Base-by-base conservation (phyloP, 2,113 vertebrate genomes). In the Cichladusa arquata region DNA sequence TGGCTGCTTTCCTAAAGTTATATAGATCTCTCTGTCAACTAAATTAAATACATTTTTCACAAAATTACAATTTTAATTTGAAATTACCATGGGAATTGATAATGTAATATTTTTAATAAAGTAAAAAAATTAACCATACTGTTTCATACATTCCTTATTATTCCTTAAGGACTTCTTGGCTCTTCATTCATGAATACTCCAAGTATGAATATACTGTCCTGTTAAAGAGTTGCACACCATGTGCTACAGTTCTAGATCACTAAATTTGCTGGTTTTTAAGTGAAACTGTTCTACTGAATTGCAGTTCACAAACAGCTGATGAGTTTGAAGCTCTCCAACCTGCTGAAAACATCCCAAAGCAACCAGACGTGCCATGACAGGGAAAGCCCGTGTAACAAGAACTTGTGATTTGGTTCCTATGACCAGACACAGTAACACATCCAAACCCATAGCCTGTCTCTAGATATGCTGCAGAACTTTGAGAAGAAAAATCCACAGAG, bases 1-100 rank as follows among this genome's bases (percentile, higher is more conserved):
- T 96, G 93, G 64, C 90, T 91, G 64, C 73, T 62, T 82, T 92
- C 88, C 93, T 92, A 6, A 80, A 86, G 42, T 82, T 93, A 95
- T 42, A 60, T 23, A 92, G 71, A 86, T 76, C 71, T 83, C 72
- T 26, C 84, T 33, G 34, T 82, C 82, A 79, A 33, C 66, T 58
- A 85, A 83, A 80, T 91, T 85, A 95, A 96, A 88, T 64, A 91
- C 45, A 42, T 86, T 96, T 93, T 71, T 61, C 28, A n/a, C 5
- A 4, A 91, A 87, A 89, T 66, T 94, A 77, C 33, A 78, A 28
- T 42, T 95, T 83, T 45, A 86, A 66, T 92, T 93, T 86, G 31
- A 91, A 86, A 78, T 82, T 80, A 51, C 36, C 34, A 23, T 62
- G 80, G 70, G 80, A 97, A 60, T 67, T 45, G 9, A 73, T 57